Percentiles rank a stretch among this genome's conserved stretches.
phyloP scores from a whole-genome alignment of 2,797 vertebrate species.

The Ibycter americanus region DNA sequence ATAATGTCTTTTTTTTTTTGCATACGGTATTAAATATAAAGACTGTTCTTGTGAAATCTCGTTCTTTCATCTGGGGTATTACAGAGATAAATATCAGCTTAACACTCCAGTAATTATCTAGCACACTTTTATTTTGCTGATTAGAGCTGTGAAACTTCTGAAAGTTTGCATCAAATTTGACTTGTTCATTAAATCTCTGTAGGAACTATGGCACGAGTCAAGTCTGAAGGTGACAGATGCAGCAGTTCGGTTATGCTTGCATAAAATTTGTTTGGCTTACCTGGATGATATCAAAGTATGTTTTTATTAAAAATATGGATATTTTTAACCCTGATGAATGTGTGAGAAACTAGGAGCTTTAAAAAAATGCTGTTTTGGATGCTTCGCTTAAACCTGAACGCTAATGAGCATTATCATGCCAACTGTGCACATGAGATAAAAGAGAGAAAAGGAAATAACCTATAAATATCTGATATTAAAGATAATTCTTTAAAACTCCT shows the following conservation, averaged over 20 bases:
- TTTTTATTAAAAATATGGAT: constrained; percentile 22
- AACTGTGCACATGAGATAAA: constrained; percentile 9
- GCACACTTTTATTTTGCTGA: constrained; percentile 35
- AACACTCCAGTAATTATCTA: constrained; percentile 50
- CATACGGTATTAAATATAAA: constrained; percentile 10
- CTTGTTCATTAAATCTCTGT: constrained; percentile 46
- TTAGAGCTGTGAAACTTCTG: constrained; percentile 28
- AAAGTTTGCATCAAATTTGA: constrained; percentile 38
- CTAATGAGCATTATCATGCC: constrained; percentile 18
- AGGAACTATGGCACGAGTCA: not conserved
- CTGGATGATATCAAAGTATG: constrained; percentile 8
- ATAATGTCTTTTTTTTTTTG: not conserved
- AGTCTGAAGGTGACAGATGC: not conserved
- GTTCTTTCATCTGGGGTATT: constrained; percentile 49
- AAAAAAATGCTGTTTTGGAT: not conserved
- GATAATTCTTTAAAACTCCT: constrained; percentile 31
- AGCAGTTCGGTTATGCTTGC: not conserved
- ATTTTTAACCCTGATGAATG: constrained; percentile 33
- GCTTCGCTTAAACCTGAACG: constrained; percentile 2
- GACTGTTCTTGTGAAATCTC: constrained; percentile 24
- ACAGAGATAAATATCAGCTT: constrained; percentile 19
- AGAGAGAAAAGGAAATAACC: constrained; percentile 33
- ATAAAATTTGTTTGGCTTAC: not conserved
- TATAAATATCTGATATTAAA: constrained; percentile 62
- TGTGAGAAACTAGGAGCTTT: constrained; percentile 7